A percentile compares a stretch with the other conserved stretches of the same genome.
phyloP scores from a whole-genome alignment of 2,797 vertebrate genomes.

The Mareca strepera region DNA sequence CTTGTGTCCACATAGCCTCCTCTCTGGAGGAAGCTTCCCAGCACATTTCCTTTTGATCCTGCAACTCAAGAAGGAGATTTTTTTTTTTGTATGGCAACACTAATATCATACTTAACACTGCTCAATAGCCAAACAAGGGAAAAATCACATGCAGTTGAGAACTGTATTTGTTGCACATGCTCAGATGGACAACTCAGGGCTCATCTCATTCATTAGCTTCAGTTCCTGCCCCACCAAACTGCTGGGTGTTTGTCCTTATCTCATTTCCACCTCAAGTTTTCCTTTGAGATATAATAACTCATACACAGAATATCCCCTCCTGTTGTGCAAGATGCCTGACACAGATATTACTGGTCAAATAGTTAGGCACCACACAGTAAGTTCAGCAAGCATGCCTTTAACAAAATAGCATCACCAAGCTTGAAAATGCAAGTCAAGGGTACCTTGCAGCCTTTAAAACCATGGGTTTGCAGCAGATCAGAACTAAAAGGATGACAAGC shows the following conservation, averaged over 20 bases:
- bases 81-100: fast-evolving
- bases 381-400: neutral
- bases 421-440: neutral
- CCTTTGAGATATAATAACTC: neutral
- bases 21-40: neutral
- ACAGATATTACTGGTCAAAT: neutral
- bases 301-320: neutral
- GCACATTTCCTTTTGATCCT: neutral
- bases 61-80: neutral
- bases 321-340: neutral
- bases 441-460: neutral
- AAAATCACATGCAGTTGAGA: neutral
- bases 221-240: neutral
- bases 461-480: neutral
- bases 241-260: neutral
- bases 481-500: neutral
- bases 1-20: neutral
- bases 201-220: neutral
- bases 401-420: neutral
- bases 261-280: neutral
- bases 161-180: neutral
- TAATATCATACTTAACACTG: neutral
- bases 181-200: neutral
- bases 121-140: neutral
- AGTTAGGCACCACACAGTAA: neutral